Percentiles rank a stretch among this genome's conserved stretches.
phyloP scores from a whole-genome alignment of 2,888 invertebrate genomes.

The Embidobia sp. region DNA sequence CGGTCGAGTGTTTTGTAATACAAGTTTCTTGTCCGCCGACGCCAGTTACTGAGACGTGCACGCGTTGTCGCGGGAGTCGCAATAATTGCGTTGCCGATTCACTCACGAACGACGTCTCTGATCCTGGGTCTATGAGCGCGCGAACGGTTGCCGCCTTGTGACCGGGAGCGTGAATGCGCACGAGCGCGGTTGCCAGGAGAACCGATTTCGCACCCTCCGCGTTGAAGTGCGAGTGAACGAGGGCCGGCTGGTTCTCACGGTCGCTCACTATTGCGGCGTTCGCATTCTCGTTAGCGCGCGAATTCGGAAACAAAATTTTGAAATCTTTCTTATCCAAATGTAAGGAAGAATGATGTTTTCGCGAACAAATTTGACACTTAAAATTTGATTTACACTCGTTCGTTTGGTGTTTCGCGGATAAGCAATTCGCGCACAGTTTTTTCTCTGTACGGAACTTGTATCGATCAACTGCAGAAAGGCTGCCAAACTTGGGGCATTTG shows the following conservation, averaged over 20 bases:
- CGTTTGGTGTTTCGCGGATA: background rate
- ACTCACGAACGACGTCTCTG: background rate
- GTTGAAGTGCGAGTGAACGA: no score
- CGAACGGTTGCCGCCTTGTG: no score
- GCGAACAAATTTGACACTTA: no score
- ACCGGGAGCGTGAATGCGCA: no score
- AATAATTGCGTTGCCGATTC: background rate
- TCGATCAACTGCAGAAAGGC: background rate
- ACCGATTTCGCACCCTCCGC: background rate
- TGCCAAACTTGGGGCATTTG: background rate
- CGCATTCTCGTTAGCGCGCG: no score
- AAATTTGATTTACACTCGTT: no score
- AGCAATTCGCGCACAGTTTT: background rate
- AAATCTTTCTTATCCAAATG: no score
- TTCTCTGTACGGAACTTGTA: background rate
- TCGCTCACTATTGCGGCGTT: no score
- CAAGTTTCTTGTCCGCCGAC: background rate
- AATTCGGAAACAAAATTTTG: no score
- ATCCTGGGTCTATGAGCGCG: no score
- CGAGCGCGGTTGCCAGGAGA: no score
- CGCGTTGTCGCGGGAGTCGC: background rate
- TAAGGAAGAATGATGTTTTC: background rate
- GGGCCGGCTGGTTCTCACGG: no score
- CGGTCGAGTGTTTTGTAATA: background rate
- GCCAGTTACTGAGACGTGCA: background rate